Evolutionary conservation across 2,888 invertebrate genomes (phyloP), one percentile per base, ranked within the genome.

Genomic region (Hypomecis atomaria): DNA sequence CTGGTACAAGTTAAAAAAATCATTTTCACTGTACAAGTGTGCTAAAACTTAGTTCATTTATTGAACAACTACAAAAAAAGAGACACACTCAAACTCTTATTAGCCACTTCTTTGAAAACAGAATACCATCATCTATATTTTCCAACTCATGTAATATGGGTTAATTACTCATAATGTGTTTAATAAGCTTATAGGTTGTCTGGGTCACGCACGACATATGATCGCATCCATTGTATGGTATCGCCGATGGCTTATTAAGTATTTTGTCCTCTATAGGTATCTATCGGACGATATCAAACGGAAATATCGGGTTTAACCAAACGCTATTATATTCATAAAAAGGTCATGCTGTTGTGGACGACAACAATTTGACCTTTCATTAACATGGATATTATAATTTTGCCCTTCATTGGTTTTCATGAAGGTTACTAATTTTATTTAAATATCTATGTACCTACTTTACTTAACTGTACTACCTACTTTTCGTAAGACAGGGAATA

Each of bases 251-350:
- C 59, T 66, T 66, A 64, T 66, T 73, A 76, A 73, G 68, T 71
- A 73, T 78, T 77, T 74, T 83, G 81, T 71, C 74, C 81, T 82
- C 49, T 59, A 38, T 63, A 54, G 43, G 40, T 55, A 48, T 49
- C 44, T 43, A 61, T 55, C 78, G 75, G 65, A 79, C 81, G 82
- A 84, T 83, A 86, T 86, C 79, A 81, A 88, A 85, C 90, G 88
- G 90, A 89, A 88, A 86, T 86, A 88, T 88, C 84, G 82, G 77
- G 84, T 88, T 84, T 83, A 81, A 82, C 82, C 23, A 8, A 81
- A 73, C 78, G 78, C 83, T 82, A 84, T 86, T 87, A 85, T 87
- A 85, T 85, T 87, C 82, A 85, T 84, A 86, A 78, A 84, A 85
- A 87, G 87, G 86, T 86, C 81, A 79, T 75, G 75, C 75, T 59